Evolutionary conservation across 2,888 invertebrate species (phyloP).

Genomic region (Boloria euphrosyne): DNA sequence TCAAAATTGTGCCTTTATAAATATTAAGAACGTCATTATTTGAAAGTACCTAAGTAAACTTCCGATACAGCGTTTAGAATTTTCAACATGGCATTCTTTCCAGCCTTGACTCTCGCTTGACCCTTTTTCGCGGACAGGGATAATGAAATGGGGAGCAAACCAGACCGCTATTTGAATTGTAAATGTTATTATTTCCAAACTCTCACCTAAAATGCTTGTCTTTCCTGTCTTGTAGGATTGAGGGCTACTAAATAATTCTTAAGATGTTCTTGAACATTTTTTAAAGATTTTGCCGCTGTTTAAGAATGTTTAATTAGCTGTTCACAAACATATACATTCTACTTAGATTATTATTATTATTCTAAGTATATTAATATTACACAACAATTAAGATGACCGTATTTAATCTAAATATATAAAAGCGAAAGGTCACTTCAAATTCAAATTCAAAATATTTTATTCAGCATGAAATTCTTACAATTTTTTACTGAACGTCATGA

Average conservation of each 20-base stretch:
- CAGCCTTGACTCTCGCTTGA: constrained; percentile 34
- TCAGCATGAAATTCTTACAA: too few relatives aligned
- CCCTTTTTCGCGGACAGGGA: constrained; percentile 38
- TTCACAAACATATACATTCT: background rate
- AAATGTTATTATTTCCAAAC: constrained; percentile 56
- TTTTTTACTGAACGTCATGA: too few relatives aligned
- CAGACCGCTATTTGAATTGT: constrained; percentile 56
- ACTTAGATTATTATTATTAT: too few relatives aligned
- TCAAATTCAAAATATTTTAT: too few relatives aligned
- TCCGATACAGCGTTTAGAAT: constrained; percentile 1
- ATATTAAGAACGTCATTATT: constrained; percentile 7
- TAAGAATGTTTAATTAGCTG: constrained; percentile 1
- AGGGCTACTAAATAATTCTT: constrained; percentile 24
- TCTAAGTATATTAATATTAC: too few relatives aligned
- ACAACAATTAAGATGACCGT: too few relatives aligned
- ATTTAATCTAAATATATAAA: too few relatives aligned
- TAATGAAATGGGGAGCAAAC: constrained; percentile 53
- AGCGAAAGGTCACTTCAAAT: too few relatives aligned
- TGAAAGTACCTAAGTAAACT: background rate
- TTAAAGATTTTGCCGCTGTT: background rate
- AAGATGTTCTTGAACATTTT: constrained; percentile 8
- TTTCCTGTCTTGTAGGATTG: constrained; percentile 24
- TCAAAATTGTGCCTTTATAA: constrained; percentile 4
- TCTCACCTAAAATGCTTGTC: constrained; percentile 36
- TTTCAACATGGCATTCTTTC: constrained; percentile 1